Percentiles rank a stretch among this genome's conserved stretches.
Conservation (phyloP, 2,113 vertebrate genomes). For the Amphiprion percula region DNA sequence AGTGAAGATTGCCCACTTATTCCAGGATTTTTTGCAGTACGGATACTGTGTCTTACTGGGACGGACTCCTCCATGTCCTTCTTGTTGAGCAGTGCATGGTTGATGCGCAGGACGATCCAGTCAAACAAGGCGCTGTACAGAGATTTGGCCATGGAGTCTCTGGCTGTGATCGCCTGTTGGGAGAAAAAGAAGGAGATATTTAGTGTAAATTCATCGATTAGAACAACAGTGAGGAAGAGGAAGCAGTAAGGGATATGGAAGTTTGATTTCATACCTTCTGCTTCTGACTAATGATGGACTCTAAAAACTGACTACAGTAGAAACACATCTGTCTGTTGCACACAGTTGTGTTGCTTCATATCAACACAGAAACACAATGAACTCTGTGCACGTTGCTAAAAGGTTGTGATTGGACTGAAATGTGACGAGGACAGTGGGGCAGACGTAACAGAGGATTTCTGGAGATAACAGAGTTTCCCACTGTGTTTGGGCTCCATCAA, state of each 20-base stretch:
- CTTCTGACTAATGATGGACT: too few species aligned
- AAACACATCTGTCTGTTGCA: too few species aligned
- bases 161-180: conserved; percentile 92
- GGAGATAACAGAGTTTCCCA: too few species aligned
- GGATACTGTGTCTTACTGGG: conserved; percentile 82
- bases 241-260: neutral
- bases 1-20: neutral
- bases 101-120: conserved; percentile 98
- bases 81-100: conserved; percentile 98
- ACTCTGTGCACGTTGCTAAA: too few species aligned
- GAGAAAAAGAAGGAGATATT: neutral
- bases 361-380: too few species aligned
- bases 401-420: too few species aligned
- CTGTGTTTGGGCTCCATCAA: too few species aligned
- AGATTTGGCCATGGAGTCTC: conserved; percentile 99
- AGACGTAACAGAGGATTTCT: too few species aligned
- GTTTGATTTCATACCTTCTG: neutral
- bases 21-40: neutral
- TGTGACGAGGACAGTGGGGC: too few species aligned
- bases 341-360: too few species aligned
- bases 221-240: neutral
- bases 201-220: neutral
- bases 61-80: conserved; percentile 98
- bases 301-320: too few species aligned
- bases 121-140: conserved; percentile 98